phyloP scores from a whole-genome alignment of 2,113 vertebrate genomes.

The Fukomys damarensis region DNA sequence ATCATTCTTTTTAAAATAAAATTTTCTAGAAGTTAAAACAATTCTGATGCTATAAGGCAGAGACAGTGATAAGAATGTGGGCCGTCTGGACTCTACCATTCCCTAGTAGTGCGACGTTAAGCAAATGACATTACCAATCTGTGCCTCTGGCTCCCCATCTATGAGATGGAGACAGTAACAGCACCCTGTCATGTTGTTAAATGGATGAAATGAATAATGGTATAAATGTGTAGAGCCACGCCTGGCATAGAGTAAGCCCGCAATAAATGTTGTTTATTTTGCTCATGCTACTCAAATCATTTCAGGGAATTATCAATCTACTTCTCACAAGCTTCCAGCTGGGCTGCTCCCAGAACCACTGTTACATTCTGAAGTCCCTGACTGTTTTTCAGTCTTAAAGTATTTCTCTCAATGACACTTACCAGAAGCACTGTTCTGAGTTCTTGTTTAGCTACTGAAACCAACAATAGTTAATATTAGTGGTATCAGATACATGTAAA shows the following conservation, averaged over 20 bases:
- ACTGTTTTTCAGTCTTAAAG: conserved; percentile 16
- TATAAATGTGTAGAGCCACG: background rate
- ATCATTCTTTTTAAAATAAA: background rate
- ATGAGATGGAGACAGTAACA: background rate
- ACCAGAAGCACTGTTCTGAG: background rate
- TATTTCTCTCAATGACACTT: background rate
- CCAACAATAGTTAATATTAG: background rate
- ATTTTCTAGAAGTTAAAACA: background rate
- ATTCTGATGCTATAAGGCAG: background rate
- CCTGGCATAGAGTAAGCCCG: background rate
- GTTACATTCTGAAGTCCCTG: background rate
- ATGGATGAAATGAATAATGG: background rate
- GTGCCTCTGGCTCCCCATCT: background rate
- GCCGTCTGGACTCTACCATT: background rate
- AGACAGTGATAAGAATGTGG: background rate
- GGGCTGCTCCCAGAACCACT: background rate
- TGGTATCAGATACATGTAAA: background rate
- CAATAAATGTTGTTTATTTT: background rate
- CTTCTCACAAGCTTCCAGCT: background rate
- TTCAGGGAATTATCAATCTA: background rate
- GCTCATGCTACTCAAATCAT: background rate
- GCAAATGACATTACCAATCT: background rate
- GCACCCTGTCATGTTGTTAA: background rate
- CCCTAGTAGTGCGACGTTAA: background rate
- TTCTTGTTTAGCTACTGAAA: background rate